Base-by-base conservation (phyloP, 2,797 vertebrate genomes). In the Zenarchopterus dispar region DNA sequence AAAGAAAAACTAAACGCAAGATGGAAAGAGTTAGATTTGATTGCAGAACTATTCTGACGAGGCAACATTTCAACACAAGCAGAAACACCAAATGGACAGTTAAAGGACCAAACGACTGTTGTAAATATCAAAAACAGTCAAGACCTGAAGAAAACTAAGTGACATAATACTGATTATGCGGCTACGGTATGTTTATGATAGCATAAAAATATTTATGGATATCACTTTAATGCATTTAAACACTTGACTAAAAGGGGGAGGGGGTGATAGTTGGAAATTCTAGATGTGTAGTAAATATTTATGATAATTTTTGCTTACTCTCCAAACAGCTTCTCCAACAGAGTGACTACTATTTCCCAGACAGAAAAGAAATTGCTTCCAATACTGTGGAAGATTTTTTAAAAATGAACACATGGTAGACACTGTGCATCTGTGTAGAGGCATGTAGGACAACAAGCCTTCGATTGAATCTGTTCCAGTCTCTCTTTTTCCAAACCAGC, bases 381-480 rank as follows among this genome's bases (percentile, higher is more conserved):
- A 76, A 73, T 57, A 73, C 46, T 31, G 64, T 45, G 21, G 54
- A 73, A 78, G 56, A 80, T 82, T 15, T 66, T 15, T 63, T 73
- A 67, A 75, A 84, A 88, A 85, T 75, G 60, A 81, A 78, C 63
- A 75, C 74, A 80, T 16, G 65, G 56, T 49, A 56, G 62, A 64
- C 55, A 42, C 47, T 56, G 48, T 67, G 23, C 66, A 66, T 77
- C 49, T 69, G 67, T 70, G 54, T 64, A 45, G 66, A 76, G 67
- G 70, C 75, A 88, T 85, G 82, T 81, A 85, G 82, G 82, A 73
- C 78, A 89, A 86, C 67, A 88, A 85, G 87, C 91, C 88, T 90
- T 86, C 73, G 87, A 89, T 87, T 77, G 85, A 88, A 87, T 92
- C 81, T 90, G 84, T 90, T 90, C 86, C 70, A 77, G 69, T 63